Evolutionary conservation across 2,113 vertebrate genomes (phyloP), one percentile per base, ranked within the genome.

Genomic region (Sorex araneus): DNA sequence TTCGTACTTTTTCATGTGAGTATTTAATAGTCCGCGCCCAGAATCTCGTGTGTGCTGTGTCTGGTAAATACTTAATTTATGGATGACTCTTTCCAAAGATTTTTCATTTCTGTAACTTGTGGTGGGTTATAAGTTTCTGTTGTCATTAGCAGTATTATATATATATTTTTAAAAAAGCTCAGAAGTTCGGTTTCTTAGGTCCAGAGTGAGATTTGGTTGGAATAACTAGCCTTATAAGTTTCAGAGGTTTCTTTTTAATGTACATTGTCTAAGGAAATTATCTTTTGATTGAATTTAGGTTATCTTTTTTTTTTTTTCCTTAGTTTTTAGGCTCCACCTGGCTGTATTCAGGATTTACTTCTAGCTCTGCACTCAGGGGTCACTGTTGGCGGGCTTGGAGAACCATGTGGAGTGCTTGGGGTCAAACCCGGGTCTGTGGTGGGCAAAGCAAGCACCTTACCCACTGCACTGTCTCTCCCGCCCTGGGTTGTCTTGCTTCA

Each of bases 231-330:
- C 12, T 82, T 89, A 21, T 47, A 85, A 74, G 6, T 88, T 92
- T 78, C 16, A 45, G 34, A 32, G 6, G 1, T 74, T 21, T 82
- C 57, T 79, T 11, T 66, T 11, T 66, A 76, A 66, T 78, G 60
- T 78, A 8, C 79, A 25, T 0, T 60, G 57, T 94, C 87, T 79
- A 76, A 67, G 69, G 78, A 90, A 30, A 16, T 78, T 34, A 60
- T 66, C 54, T 92, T 91, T 91, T 90, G 66, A 28, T 90, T 75
- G 76, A 76, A 76, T n/a, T 81, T 89, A 64, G 21, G n/a, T 73
- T 87, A 8, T 12, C 2, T 82, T 89, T 3, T 19, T 54, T 54
- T 54, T 54, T 19, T 19, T 54, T 19, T 16, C 9, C 23, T 60
- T 60, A 23, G 18, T 21, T 60, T 21, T 5, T 19, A 16, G 57